phyloP scores from a whole-genome alignment of 2,797 vertebrate species.

The Zonotrichia albicollis region DNA sequence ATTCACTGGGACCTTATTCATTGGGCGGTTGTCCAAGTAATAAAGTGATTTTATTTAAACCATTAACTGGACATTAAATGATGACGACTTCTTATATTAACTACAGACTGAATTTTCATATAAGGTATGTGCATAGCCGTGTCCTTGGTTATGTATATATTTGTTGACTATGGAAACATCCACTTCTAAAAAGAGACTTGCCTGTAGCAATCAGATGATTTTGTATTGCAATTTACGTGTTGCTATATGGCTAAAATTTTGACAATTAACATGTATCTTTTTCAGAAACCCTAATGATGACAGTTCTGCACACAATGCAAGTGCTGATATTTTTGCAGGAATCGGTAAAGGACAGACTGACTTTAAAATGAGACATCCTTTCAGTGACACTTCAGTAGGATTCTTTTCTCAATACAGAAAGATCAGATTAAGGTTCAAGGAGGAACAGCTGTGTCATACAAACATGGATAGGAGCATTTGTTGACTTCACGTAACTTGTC shows the following conservation, averaged over 20 bases:
- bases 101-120: not conserved
- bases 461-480: not conserved
- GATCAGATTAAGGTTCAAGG: not conserved
- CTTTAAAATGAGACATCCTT: not conserved
- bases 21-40: not conserved
- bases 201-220: not conserved
- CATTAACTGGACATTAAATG: not conserved
- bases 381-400: not conserved
- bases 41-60: conserved; percentile 5
- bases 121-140: not conserved
- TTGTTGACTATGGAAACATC: not conserved
- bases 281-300: not conserved
- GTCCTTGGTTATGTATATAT: not conserved
- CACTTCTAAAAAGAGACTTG: not conserved
- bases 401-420: not conserved
- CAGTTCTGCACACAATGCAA: not conserved
- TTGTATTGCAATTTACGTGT: not conserved
- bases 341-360: not conserved
- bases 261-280: not conserved
- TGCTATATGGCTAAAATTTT: not conserved
- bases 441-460: not conserved
- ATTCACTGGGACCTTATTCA: not conserved
- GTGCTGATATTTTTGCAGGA: not conserved
- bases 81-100: not conserved
- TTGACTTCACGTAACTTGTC: not conserved